A percentile compares a stretch with the other conserved stretches of the same genome.
Evolutionary conservation across 2,888 invertebrate genomes (phyloP).

Genomic region (Pyrrhosoma nymphula): DNA sequence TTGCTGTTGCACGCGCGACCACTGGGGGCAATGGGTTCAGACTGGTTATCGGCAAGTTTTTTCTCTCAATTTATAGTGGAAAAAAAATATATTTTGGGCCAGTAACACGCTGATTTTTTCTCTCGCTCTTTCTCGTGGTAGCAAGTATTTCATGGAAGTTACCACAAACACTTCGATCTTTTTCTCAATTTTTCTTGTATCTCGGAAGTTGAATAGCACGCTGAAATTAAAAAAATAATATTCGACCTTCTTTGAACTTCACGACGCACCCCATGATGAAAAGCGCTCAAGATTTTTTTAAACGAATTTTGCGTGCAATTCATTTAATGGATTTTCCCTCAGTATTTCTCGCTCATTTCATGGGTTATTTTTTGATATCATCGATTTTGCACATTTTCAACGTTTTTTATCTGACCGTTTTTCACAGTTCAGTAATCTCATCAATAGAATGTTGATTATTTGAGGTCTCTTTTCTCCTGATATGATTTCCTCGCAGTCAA

Average conservation of each 20-base stretch:
- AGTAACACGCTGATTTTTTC: neutral
- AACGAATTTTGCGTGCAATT: neutral
- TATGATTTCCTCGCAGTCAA: neutral
- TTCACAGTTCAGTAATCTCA: neutral
- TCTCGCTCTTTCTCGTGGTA: neutral
- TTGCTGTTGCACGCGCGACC: neutral
- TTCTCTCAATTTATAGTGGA: neutral
- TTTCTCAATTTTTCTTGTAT: neutral
- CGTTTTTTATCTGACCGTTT: neutral
- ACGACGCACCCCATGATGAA: neutral
- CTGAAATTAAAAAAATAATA: neutral
- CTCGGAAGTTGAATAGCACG: neutral
- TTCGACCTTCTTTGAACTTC: neutral
- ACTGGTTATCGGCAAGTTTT: conserved; percentile 21
- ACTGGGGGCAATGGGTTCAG: neutral
- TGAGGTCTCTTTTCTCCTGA: neutral
- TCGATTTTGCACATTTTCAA: neutral
- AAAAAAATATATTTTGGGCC: neutral
- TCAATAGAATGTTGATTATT: neutral
- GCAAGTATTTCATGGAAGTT: neutral
- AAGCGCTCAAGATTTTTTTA: neutral
- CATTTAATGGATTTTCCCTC: neutral
- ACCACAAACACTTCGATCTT: neutral
- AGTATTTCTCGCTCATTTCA: neutral
- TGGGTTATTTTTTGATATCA: neutral